phyloP scores from a whole-genome alignment of 2,888 invertebrate genomes.

The Orchesella flavescens region DNA sequence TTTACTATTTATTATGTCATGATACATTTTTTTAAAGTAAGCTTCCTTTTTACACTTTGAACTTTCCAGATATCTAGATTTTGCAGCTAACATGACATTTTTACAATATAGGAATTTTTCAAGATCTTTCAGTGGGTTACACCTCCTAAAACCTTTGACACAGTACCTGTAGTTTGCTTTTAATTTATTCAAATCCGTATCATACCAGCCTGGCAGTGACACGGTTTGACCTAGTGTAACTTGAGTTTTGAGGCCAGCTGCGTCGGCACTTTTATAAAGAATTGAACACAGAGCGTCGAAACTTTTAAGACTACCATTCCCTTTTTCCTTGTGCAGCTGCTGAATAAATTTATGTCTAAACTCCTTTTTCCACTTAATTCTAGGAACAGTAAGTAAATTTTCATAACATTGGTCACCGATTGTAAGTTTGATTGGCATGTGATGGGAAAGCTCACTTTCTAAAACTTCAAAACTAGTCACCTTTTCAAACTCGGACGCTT shows the following conservation, averaged over 20 bases:
- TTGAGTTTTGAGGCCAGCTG: slow-evolving; percentile 17
- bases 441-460: not conserved
- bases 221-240: not conserved
- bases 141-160: too few relatives aligned
- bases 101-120: not conserved
- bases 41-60: too few relatives aligned
- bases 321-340: not conserved
- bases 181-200: not conserved
- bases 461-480: not conserved
- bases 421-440: not conserved
- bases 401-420: not conserved
- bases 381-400: not conserved
- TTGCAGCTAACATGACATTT: not conserved
- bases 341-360: not conserved
- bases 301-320: not conserved
- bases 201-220: not conserved
- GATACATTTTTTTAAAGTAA: too few relatives aligned
- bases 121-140: too few relatives aligned
- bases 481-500: not conserved
- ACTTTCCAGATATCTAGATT: not conserved
- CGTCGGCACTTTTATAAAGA: not conserved
- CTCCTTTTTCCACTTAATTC: slow-evolving; percentile 18
- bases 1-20: too few relatives aligned
- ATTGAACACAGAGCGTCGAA: not conserved
- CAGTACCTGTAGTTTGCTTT: not conserved